These are phyloP conservation scores for Eupithecia inturbata DNA, from an alignment of 2,888 invertebrate species.

Conservation along the genomic window DNA sequence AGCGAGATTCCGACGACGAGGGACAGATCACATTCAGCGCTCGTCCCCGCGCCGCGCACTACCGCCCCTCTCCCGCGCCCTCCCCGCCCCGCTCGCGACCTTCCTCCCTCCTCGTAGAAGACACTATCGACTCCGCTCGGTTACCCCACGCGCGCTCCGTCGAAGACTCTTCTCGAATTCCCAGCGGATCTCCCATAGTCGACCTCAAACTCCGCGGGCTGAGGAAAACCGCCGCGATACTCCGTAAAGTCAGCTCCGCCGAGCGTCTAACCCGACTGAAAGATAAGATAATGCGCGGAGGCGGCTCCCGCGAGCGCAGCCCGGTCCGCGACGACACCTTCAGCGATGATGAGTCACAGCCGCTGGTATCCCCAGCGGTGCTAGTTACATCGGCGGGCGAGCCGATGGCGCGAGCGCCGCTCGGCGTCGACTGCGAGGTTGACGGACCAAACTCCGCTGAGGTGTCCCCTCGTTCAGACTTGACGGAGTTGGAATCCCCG, in stretches of 20 bases:
- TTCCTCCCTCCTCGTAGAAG: conserved; percentile 66
- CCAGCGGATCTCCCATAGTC: conserved; percentile 58
- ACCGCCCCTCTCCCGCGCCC: conserved; percentile 43
- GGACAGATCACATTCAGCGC: conserved; percentile 78
- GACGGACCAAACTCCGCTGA: conserved; percentile 59
- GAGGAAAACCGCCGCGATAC: conserved; percentile 69
- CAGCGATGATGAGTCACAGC: conserved; percentile 88
- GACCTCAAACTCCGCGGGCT: conserved; percentile 67
- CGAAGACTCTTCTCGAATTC: conserved; percentile 68
- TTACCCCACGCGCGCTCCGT: conserved; percentile 70
- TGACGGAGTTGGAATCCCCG: conserved; percentile 72
- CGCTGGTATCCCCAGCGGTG: conserved; percentile 81
- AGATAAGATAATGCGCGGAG: conserved; percentile 70
- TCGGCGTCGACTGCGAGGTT: conserved; percentile 54
- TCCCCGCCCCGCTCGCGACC: conserved; percentile 59
- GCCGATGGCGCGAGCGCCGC: conserved; percentile 24
- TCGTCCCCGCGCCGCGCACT: conserved; percentile 52
- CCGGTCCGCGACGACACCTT: conserved; percentile 65
- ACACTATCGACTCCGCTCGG: conserved; percentile 49
- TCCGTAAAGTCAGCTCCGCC: conserved; percentile 72
- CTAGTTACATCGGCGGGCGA: conserved; percentile 24
- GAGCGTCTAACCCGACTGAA: conserved; percentile 71
- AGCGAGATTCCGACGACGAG: conserved; percentile 71
- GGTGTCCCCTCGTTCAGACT: conserved; percentile 74
- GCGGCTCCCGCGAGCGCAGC: conserved; percentile 70